Conservation (phyloP, 2,888 invertebrate species). For the Colostygia pectinataria region DNA sequence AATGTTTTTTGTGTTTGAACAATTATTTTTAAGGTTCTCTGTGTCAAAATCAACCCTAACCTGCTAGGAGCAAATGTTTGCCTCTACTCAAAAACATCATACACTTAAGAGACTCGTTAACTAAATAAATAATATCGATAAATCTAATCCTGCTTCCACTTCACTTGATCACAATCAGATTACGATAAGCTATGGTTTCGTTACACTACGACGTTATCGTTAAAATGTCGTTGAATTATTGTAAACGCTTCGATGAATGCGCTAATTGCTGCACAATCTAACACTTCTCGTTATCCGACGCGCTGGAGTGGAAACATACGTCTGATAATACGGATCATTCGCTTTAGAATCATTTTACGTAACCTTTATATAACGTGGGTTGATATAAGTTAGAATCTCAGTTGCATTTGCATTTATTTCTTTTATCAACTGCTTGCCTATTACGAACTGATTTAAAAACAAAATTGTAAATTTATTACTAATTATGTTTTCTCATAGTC, state of each 20-base stretch:
- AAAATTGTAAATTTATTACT: no score
- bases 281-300: slow-evolving; percentile 54
- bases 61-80: no score
- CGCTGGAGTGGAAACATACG: slow-evolving; percentile 36
- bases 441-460: no score
- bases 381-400: no score
- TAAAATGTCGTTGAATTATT: slow-evolving; percentile 17
- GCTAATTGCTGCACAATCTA: slow-evolving; percentile 46
- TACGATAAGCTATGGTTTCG: slow-evolving; percentile 37
- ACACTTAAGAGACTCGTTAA: background rate
- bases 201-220: slow-evolving; percentile 27
- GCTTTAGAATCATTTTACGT: slow-evolving; percentile 1
- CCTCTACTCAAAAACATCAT: background rate
- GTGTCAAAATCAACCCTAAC: no score
- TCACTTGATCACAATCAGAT: slow-evolving; percentile 26
- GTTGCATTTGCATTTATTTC: no score
- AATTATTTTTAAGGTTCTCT: no score
- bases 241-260: slow-evolving; percentile 42
- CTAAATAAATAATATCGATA: slow-evolving; percentile 14
- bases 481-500: no score
- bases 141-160: slow-evolving; percentile 3
- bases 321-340: slow-evolving; percentile 8
- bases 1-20: no score
- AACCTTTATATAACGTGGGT: no score
- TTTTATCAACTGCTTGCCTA: no score